These are phyloP conservation scores for Drosophila pseudotalamancana DNA, from an alignment of 2,888 invertebrate species.

Conservation along the genomic window DNA sequence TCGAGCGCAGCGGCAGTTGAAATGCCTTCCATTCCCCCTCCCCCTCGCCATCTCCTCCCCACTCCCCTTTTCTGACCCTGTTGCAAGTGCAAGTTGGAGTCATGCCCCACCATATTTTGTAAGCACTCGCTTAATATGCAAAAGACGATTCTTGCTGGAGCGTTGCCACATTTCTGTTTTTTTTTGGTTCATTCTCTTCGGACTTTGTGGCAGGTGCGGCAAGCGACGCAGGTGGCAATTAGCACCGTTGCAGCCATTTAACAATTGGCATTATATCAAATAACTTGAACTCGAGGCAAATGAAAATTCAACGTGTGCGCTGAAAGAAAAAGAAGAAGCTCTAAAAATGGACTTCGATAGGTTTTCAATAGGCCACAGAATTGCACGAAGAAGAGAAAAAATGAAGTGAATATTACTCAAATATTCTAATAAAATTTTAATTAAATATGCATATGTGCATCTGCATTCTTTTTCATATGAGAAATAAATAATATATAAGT, in stretches of 20 bases:
- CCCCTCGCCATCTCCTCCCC: neutral
- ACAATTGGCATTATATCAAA: constrained; percentile 36
- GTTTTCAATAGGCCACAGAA: too few species aligned
- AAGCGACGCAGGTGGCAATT: constrained; percentile 60
- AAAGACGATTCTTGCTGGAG: constrained; percentile 56
- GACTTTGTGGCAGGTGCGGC: constrained; percentile 20
- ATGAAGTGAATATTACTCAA: too few species aligned
- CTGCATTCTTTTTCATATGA: too few species aligned
- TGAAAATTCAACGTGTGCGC: too few species aligned
- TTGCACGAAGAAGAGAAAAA: too few species aligned
- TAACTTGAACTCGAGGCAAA: neutral
- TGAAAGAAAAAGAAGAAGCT: too few species aligned
- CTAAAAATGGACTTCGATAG: too few species aligned
- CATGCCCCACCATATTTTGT: constrained; percentile 39
- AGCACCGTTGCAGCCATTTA: constrained; percentile 49
- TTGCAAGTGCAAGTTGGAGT: neutral
- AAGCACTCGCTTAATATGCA: constrained; percentile 65
- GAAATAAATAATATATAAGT: too few species aligned
- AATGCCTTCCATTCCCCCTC: constrained; percentile 49
- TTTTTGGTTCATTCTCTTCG: neutral
- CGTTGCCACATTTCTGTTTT: constrained; percentile 1
- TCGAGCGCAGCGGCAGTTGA: constrained; percentile 57
- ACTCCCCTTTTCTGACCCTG: neutral
- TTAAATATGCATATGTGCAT: too few species aligned
- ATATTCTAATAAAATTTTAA: too few species aligned